Base-by-base conservation (phyloP, 2,113 vertebrate species). In the Taxidea taxus region DNA sequence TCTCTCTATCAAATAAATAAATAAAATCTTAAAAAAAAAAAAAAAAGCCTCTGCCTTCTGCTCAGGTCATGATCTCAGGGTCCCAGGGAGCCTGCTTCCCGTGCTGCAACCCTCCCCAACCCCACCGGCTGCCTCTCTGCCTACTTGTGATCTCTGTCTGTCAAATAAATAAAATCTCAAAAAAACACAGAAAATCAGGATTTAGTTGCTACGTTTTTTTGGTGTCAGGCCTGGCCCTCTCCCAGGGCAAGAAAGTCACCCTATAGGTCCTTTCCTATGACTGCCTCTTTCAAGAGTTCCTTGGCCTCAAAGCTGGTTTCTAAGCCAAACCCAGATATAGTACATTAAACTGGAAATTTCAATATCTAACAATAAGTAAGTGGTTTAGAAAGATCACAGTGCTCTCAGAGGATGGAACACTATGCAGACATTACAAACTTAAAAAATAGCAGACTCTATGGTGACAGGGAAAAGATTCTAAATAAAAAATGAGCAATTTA, bases 241-340 rank as follows among this genome's bases (percentile, higher is more conserved):
- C 34, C 27, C 47, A 20, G 3, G 39, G 70, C 31, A 95, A 47
- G 75, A 49, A 84, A 58, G 85, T 31, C 44, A 72, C 6, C 47
- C 60, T 42, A 16, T 4, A 39, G 60, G 68, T 11, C 16, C 91
- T 90, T 60, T 94, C 49, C 56, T 56, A 58, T 12, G 39, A 74
- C 21, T 58, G 37, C 23, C 16, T 87, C 47, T 60, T 72, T 91
- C 39, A 37, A 81, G 44, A 91, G 64, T 23, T 31, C n/a, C 44
- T 86, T 56, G 49, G 34, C 54, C 47, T 66, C 80, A 58, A 13
- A 1, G 14, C 29, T 81, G 29, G 70, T 91, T 78, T 88, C 95
- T 80, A 93, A 96, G 49, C 23, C 66, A 88, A 94, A 94, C 34
- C 18, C 39, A 93, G 84, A 96, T 68, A 51, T 7, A 58, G 4